Evolutionary conservation across 2,888 invertebrate species (phyloP).

Genomic region (Disparrhopalites patrizii): DNA sequence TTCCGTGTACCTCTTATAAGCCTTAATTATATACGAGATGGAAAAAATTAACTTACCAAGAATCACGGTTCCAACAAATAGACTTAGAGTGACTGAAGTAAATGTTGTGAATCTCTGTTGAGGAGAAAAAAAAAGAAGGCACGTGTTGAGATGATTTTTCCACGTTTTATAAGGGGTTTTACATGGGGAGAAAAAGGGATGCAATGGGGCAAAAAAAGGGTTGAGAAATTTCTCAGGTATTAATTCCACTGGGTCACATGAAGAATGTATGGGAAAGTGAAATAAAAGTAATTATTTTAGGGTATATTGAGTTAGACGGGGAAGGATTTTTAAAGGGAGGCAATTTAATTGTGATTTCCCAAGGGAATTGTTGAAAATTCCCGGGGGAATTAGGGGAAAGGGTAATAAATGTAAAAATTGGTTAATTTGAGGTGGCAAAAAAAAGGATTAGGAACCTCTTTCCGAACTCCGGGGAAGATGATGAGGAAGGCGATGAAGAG

Average conservation of each 20-base stretch:
- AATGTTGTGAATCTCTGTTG: slow-evolving; percentile 88
- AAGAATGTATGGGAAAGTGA: too few relatives aligned
- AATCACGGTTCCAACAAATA: slow-evolving; percentile 89
- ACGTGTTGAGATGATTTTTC: too few relatives aligned
- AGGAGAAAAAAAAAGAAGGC: slow-evolving; percentile 48
- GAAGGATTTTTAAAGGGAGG: neutral
- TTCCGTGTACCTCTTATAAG: too few relatives aligned
- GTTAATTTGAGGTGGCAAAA: too few relatives aligned
- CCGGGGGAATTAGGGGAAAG: neutral
- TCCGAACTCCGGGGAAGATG: slow-evolving; percentile 91
- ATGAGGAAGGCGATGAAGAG: slow-evolving; percentile 91
- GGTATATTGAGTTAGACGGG: neutral
- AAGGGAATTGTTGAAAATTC: neutral
- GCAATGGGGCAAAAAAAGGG: neutral
- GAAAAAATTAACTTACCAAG: slow-evolving; percentile 66
- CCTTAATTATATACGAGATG: neutral
- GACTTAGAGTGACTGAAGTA: slow-evolving; percentile 82
- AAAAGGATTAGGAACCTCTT: slow-evolving; percentile 63
- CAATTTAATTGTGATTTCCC: neutral
- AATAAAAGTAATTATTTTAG: neutral
- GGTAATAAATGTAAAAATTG: neutral
- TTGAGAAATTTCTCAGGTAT: neutral
- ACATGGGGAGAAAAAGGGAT: neutral
- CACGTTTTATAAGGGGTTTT: too few relatives aligned
- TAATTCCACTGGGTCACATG: too few relatives aligned